phyloP scores from a whole-genome alignment of 1,140 invertebrate species.

The Heliconius nattereri region DNA sequence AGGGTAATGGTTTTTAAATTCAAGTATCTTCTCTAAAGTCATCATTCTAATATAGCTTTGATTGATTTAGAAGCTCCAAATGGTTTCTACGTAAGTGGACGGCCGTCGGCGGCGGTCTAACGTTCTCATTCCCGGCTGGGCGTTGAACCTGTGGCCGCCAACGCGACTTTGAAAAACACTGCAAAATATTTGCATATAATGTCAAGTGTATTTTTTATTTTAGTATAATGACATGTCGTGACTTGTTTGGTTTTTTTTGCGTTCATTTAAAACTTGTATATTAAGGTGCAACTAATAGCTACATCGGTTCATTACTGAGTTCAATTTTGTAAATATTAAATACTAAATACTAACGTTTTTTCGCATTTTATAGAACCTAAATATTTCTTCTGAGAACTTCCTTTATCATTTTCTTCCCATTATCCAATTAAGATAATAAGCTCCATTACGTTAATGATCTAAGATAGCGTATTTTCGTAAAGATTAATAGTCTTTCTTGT shows the following conservation, averaged over 20 bases:
- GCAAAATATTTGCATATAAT: background rate
- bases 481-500: too few relatives aligned
- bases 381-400: too few relatives aligned
- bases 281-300: too few relatives aligned
- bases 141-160: slow-evolving; percentile 28
- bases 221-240: background rate
- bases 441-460: background rate
- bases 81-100: slow-evolving; percentile 10
- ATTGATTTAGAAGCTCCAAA: slow-evolving; percentile 23
- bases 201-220: background rate
- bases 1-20: slow-evolving; percentile 8
- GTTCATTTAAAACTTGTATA: too few relatives aligned
- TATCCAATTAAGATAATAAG: background rate
- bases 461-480: too few relatives aligned
- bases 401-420: too few relatives aligned
- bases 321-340: too few relatives aligned
- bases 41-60: slow-evolving; percentile 25
- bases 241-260: too few relatives aligned
- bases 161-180: slow-evolving; percentile 9
- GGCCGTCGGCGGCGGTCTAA: background rate
- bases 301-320: too few relatives aligned
- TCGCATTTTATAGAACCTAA: background rate
- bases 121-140: slow-evolving; percentile 17
- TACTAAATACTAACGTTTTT: background rate
- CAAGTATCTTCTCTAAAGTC: background rate